Evolutionary conservation across 2,888 invertebrate species (phyloP), one percentile per base, ranked within the genome.

Genomic region (Apamea epomidion): DNA sequence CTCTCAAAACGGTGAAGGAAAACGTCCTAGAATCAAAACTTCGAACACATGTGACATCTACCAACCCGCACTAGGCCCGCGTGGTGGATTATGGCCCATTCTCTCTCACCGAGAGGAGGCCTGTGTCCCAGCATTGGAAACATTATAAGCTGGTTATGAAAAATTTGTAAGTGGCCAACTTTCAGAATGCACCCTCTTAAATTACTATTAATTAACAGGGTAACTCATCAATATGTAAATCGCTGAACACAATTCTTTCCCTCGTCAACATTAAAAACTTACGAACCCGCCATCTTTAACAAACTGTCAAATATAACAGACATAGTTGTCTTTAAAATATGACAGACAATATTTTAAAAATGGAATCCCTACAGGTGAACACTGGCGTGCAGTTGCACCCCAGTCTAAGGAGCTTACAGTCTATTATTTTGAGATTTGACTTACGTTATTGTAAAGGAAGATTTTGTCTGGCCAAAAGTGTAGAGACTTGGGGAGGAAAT

Each of bases 401-500:
- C 80, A 42, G 62, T 67, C 60, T 92, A 91, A 92, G 91, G 42
- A 79, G 92, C 92, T 92, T 92, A 92, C 45, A 51, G 86, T 80
- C 91, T 89, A 92, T 92, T 92, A 92, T 92, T 92, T 92, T 81
- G 80, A 90, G 91, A 90, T 92, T 92, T 90, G 73, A 83, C 80
- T 87, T 86, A 42, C 73, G 74, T 78, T 86, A 84, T 83, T 80
- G 73, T 78, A 67, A 80, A 78, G 83, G 75, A 71, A 78, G 80
- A 82, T 78, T 78, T 81, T 79, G 74, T 81, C 78, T 79, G 64
- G 87, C 67, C 73, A 45, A 60, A 84, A 83, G 75, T 76, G 58
- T 42, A 64, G 58, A 0, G 14, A 51, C 37, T 54, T 54, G 37
- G 6, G n/a, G 8, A 37, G 21, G 25, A 2, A 32, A 48, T n/a